Conservation (phyloP, 30 jellyfish, hydroid and myxozoan genomes). For the Nemopilema nomurai region DNA sequence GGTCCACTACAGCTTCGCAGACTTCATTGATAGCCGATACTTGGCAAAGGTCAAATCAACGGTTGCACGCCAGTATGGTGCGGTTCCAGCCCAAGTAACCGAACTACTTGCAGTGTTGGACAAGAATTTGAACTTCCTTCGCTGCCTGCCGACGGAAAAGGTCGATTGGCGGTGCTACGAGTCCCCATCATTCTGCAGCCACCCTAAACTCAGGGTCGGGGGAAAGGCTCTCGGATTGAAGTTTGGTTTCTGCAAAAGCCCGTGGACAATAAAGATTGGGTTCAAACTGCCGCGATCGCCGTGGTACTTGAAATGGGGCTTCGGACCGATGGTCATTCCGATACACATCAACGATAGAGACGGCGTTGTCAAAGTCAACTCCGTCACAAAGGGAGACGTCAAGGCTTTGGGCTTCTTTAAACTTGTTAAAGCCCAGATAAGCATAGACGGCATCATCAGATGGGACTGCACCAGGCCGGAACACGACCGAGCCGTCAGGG, state of each 20-base stretch:
- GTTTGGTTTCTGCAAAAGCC: conserved; percentile 62
- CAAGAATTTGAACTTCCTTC: conserved; percentile 33
- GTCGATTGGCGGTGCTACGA: conserved; percentile 37
- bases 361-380: conserved; percentile 64
- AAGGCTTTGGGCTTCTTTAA: conserved; percentile 39
- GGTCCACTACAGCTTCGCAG: not conserved
- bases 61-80: conserved; percentile 8
- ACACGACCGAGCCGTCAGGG: conserved; percentile 21
- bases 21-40: conserved; percentile 18
- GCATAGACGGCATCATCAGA: conserved; percentile 52
- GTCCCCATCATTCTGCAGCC: conserved; percentile 52
- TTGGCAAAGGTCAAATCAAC: conserved; percentile 24
- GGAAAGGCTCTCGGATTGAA: conserved; percentile 44
- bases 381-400: conserved; percentile 44
- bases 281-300: conserved; percentile 60
- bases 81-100: conserved; percentile 24
- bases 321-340: conserved; percentile 68
- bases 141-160: conserved; percentile 56
- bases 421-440: conserved; percentile 47
- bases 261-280: conserved; percentile 71
- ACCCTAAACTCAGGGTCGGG: conserved; percentile 34
- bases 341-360: conserved; percentile 33
- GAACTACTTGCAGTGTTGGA: conserved; percentile 39
- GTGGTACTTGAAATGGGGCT: conserved; percentile 65
- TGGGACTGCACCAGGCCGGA: conserved; percentile 80